phyloP scores from a whole-genome alignment of 2,797 vertebrate genomes.

The Sciurus vulgaris region DNA sequence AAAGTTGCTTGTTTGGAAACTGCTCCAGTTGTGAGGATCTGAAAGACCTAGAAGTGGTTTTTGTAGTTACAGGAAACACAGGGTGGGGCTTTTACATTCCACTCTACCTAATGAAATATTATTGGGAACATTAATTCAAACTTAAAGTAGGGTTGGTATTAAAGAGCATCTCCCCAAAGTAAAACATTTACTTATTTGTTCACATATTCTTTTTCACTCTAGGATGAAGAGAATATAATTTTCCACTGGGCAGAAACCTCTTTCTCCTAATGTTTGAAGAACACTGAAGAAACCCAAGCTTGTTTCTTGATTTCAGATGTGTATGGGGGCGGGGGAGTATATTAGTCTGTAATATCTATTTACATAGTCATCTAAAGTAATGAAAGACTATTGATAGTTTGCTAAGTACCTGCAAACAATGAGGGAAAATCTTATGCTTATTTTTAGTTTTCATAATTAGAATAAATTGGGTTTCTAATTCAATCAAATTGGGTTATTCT shows the following conservation, averaged over 20 bases:
- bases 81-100: not conserved
- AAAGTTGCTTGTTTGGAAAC: accelerated
- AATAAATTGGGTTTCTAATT: constrained; percentile 1
- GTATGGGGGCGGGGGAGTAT: constrained; percentile 12
- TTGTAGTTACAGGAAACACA: not conserved
- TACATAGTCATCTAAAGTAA: constrained; percentile 60
- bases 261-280: constrained; percentile 60
- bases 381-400: constrained; percentile 21
- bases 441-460: constrained; percentile 29
- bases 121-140: not conserved
- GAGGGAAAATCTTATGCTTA: constrained; percentile 28
- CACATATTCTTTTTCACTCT: constrained; percentile 71
- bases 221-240: constrained; percentile 75
- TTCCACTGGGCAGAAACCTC: constrained; percentile 58
- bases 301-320: constrained; percentile 63
- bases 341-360: constrained; percentile 47
- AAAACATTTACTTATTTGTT: constrained; percentile 38
- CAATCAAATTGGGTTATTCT: not conserved
- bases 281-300: constrained; percentile 61
- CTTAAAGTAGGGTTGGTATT: not conserved
- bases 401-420: constrained; percentile 36
- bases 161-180: not conserved
- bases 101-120: not conserved
- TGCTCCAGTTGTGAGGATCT: no score
- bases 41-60: not conserved